Conservation (phyloP, 2,113 vertebrate genomes). For the Lucifuga dentata region DNA sequence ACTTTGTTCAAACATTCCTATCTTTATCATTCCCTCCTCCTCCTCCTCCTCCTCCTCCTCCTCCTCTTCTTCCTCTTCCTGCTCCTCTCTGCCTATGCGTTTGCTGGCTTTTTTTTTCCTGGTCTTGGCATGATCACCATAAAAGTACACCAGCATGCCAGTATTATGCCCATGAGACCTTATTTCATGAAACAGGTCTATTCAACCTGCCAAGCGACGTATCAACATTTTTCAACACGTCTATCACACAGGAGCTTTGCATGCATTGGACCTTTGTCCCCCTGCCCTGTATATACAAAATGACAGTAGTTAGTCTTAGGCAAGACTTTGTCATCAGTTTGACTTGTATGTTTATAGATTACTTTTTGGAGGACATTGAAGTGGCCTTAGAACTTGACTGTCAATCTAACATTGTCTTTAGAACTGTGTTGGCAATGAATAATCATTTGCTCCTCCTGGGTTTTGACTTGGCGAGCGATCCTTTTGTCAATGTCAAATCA, state of each 20-base stretch:
- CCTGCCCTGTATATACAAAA: constrained; percentile 11
- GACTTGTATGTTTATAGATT: constrained; percentile 13
- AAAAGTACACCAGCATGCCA: constrained; percentile 51
- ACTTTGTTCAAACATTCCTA: constrained; percentile 29
- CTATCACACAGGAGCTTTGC: constrained; percentile 48
- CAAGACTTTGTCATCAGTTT: constrained; percentile 1
- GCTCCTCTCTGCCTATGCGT: constrained; percentile 41
- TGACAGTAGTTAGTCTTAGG: constrained; percentile 5
- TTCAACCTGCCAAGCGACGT: constrained; percentile 34
- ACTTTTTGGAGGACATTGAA: constrained; percentile 16
- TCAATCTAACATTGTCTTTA: constrained; percentile 8
- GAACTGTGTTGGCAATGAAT: background rate
- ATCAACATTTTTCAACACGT: constrained; percentile 33
- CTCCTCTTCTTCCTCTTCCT: constrained; percentile 26
- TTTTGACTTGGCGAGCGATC: background rate
- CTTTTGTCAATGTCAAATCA: constrained; percentile 15
- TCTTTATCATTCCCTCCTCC: constrained; percentile 28
- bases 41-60: constrained; percentile 30
- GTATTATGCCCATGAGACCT: constrained; percentile 11
- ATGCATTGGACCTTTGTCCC: constrained; percentile 35
- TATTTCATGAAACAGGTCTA: constrained; percentile 35
- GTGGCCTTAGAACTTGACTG: constrained; percentile 31
- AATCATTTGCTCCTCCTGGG: constrained; percentile 17
- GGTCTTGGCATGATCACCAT: constrained; percentile 32
- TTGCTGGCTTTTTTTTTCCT: constrained; percentile 52